A percentile compares a stretch with the other conserved stretches of the same genome.
phyloP scores from a whole-genome alignment of 1,140 invertebrate genomes.

The Drosophila kanapiae region DNA sequence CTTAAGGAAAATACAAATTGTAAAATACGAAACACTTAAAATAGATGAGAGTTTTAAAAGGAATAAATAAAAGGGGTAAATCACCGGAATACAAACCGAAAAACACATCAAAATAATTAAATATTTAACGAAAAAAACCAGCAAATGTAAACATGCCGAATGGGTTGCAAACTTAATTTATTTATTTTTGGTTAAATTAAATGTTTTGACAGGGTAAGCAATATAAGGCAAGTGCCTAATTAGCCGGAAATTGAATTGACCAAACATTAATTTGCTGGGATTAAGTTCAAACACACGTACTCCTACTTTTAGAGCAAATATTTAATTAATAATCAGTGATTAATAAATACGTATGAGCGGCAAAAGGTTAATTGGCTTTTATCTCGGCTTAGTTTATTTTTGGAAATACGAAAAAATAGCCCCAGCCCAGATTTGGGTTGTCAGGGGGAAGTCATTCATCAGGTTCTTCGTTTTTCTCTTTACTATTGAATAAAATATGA shows the following conservation, averaged over 20 bases:
- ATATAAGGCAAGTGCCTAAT: slow-evolving; percentile 16
- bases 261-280: slow-evolving; percentile 22
- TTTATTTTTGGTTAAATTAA: slow-evolving; percentile 19
- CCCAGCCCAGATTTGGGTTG: slow-evolving; percentile 2
- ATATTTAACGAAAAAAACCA: not conserved
- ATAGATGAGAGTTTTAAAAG: too few species aligned
- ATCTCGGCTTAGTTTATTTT: not conserved
- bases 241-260: slow-evolving; percentile 21
- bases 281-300: not conserved
- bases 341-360: not conserved
- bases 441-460: not conserved
- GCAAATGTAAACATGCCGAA: not conserved
- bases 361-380: not conserved
- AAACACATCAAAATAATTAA: not conserved
- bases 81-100: not conserved
- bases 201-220: slow-evolving; percentile 10
- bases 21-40: too few species aligned
- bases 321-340: slow-evolving; percentile 12
- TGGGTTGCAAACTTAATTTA: slow-evolving; percentile 9
- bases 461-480: not conserved
- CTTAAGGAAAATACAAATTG: not conserved
- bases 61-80: not conserved
- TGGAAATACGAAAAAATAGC: not conserved
- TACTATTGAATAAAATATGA: slow-evolving; percentile 7
- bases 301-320: slow-evolving; percentile 4